phyloP scores from a whole-genome alignment of 2,888 invertebrate species.

The Macaria liturata region DNA sequence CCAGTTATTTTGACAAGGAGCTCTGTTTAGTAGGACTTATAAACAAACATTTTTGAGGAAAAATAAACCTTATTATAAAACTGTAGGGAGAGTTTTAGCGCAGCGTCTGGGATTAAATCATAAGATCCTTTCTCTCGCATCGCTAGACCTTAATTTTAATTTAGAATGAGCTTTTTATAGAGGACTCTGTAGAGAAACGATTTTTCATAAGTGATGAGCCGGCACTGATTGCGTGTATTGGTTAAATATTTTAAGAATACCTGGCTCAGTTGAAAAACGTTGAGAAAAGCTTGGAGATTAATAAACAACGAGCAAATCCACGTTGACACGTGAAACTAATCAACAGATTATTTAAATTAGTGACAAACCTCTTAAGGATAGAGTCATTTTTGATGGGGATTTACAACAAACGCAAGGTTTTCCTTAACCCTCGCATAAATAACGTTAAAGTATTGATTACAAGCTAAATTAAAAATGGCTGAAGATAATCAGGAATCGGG shows the following conservation, averaged over 20 bases:
- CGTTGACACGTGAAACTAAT: conserved; percentile 78
- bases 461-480: conserved; percentile 32
- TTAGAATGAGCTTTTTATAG: conserved; percentile 81
- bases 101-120: conserved; percentile 44
- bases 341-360: conserved; percentile 60
- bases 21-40: conserved; percentile 57
- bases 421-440: conserved; percentile 40
- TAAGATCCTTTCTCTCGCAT: conserved; percentile 62
- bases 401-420: conserved; percentile 46
- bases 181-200: conserved; percentile 73
- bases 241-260: conserved; percentile 79
- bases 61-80: conserved; percentile 38
- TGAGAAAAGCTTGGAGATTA: conserved; percentile 55
- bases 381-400: conserved; percentile 46
- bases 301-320: conserved; percentile 69
- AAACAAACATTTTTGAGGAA: conserved; percentile 39
- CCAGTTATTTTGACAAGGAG: conserved; percentile 75
- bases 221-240: conserved; percentile 79
- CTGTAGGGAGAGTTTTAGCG: conserved; percentile 42
- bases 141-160: conserved; percentile 82
- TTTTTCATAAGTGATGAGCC: conserved; percentile 82
- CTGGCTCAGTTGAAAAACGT: conserved; percentile 44
- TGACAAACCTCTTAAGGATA: conserved; percentile 45
- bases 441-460: conserved; percentile 32
- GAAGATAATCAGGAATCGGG: conserved; percentile 15